A percentile compares a stretch with the other conserved stretches of the same genome.
Conservation (phyloP, 1,140 invertebrate species). For the Platorchestia sp. region DNA sequence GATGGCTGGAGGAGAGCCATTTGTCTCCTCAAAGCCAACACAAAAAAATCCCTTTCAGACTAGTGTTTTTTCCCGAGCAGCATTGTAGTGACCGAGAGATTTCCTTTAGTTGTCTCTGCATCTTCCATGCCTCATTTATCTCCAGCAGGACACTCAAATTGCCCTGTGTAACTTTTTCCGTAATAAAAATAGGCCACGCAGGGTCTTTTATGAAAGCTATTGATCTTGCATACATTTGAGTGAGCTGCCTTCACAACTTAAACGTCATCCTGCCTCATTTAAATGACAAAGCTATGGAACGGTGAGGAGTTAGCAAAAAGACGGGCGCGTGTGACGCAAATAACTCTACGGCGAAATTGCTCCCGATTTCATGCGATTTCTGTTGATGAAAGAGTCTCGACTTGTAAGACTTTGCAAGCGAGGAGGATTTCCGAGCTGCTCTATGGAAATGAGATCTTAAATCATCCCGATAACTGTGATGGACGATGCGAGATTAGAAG, state of each 20-base stretch:
- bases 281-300: conserved; percentile 27
- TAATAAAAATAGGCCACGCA: not conserved
- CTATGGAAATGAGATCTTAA: conserved; percentile 43
- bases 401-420: conserved; percentile 32
- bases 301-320: not conserved
- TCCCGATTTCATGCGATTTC: conserved; percentile 5
- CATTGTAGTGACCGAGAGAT: not conserved
- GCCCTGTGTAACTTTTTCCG: not conserved
- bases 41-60: not conserved
- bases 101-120: not conserved
- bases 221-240: conserved; percentile 38
- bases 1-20: not conserved
- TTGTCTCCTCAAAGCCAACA: not conserved
- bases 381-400: conserved; percentile 8
- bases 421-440: conserved; percentile 20
- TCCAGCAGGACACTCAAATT: not conserved
- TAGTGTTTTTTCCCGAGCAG: not conserved
- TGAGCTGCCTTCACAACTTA: not conserved
- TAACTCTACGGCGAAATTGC: conserved; percentile 29
- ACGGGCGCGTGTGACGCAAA: not conserved
- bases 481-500: conserved; percentile 45
- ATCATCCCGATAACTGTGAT: conserved; percentile 31
- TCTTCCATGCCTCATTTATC: not conserved
- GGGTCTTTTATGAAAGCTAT: conserved; percentile 19
- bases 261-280: conserved; percentile 14